A percentile compares a stretch with the other conserved stretches of the same genome.
These are phyloP conservation scores for Nycticebus coucang DNA, from an alignment of 2,113 vertebrate species.

Conservation along the genomic window DNA sequence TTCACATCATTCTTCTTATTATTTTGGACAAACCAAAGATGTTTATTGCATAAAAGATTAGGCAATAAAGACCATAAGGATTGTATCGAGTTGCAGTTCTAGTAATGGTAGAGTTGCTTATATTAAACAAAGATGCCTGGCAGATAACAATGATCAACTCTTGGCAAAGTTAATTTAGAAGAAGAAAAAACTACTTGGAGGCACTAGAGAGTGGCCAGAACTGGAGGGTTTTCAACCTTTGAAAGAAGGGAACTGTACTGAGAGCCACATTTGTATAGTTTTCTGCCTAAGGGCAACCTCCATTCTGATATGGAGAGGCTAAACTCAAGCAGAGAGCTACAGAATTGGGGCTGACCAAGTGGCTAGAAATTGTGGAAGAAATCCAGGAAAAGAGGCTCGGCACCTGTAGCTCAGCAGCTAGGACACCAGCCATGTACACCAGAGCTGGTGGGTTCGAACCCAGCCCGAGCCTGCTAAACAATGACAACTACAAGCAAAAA, in stretches of 20 bases:
- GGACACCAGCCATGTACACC: no score
- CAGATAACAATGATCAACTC: not conserved
- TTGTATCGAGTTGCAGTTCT: not conserved
- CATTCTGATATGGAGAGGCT: not conserved
- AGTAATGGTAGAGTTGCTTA: not conserved
- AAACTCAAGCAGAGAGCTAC: not conserved
- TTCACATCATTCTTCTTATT: not conserved
- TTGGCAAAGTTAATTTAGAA: not conserved
- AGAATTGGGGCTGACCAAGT: not conserved
- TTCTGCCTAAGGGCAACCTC: not conserved
- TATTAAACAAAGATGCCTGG: not conserved
- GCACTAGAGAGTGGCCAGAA: not conserved
- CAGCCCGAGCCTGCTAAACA: no score
- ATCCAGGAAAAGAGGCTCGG: not conserved
- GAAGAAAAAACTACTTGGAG: not conserved
- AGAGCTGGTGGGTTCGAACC: no score
- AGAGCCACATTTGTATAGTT: not conserved
- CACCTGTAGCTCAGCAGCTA: no score
- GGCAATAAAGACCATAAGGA: not conserved
- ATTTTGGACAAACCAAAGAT: not conserved
- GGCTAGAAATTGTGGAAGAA: not conserved
- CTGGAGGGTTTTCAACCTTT: not conserved
- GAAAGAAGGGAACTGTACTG: not conserved
- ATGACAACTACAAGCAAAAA: no score
- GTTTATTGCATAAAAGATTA: not conserved